Evolutionary conservation across 1,140 invertebrate genomes (phyloP).

Genomic region (Paraescarpia echinospica): DNA sequence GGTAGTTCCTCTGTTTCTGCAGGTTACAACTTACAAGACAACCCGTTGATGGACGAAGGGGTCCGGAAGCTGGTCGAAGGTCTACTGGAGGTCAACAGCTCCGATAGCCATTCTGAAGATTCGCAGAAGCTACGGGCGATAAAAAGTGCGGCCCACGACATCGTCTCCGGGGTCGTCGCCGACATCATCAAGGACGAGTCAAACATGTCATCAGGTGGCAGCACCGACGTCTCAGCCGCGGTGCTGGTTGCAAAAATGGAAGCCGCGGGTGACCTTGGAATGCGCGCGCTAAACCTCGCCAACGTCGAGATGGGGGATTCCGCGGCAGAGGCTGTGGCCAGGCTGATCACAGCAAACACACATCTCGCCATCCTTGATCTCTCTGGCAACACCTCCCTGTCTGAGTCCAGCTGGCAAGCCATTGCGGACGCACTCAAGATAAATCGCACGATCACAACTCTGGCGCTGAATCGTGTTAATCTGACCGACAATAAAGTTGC

Average conservation of each 20-base stretch:
- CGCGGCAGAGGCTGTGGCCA: conserved; percentile 15
- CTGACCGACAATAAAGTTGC: conserved; percentile 40
- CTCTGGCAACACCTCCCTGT: conserved; percentile 35
- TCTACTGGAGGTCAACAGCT: not conserved
- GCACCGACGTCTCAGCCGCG: not conserved
- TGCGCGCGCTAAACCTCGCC: conserved; percentile 25
- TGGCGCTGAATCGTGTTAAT: conserved; percentile 40
- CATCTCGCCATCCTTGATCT: conserved; percentile 39
- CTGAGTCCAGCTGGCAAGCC: conserved; percentile 36
- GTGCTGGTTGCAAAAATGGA: not conserved
- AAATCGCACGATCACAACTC: conserved; percentile 35
- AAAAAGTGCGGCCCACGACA: conserved; percentile 10
- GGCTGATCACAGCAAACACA: conserved; percentile 30
- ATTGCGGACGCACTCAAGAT: conserved; percentile 38
- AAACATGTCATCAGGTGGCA: not conserved
- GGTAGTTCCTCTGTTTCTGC: conserved; percentile 1
- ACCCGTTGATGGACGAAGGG: conserved; percentile 25
- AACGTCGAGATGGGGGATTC: not conserved
- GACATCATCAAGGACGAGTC: conserved; percentile 3
- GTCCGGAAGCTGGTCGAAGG: conserved; percentile 12
- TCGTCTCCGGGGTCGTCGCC: conserved; percentile 18
- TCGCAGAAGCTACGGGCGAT: conserved; percentile 11
- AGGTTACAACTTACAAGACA: conserved; percentile 28
- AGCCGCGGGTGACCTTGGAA: not conserved
- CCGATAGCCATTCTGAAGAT: not conserved